Evolutionary conservation across 2,797 vertebrate genomes (phyloP), one percentile per base, ranked within the genome.

Genomic region (Dicrostonyx torquatus): DNA sequence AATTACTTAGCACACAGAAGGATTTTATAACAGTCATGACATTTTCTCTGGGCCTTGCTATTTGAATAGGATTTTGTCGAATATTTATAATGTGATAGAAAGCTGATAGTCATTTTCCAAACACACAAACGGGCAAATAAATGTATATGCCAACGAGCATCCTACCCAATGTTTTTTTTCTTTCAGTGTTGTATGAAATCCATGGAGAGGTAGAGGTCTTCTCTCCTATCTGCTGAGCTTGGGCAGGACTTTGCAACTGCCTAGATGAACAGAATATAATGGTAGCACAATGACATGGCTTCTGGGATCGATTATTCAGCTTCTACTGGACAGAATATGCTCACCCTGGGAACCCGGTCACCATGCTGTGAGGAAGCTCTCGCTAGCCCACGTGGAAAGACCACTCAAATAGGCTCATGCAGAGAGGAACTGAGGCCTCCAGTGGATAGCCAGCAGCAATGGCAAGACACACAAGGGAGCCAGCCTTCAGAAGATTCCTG

Each of bases 341-440:
- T 94, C 43, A 77, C 43, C 34, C 84, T 87, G 50, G 95, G 91
- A 94, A 72, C 17, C 6, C 64, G 48, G 78, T 53, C 70, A 34
- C 75, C 76, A 86, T 9, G 62, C 86, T 94, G 89, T 75, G 85
- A 91, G 84, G 58, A 93, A 94, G 87, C 93, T 88, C 93, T 90
- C 66, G 86, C 64, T 50, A 58, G 84, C 37, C 72, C 66, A 53
- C 0, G 0, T 40, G 83, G 64, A 92, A 76, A 88, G n/a, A 78
- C 31, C 88, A 76, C 75, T 60, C 0, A 60, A 80, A 82, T 45
- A 73, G 84, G 58, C 40, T 90, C 86, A 45, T 4, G 18, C 64
- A 43, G 96, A 72, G 92, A 94, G 88, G 88, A 95, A 70, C n/a
- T 24, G 72, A 90, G 90, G 77, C 50, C 53, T 34, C 87, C 43